Percentiles rank a stretch among this genome's conserved stretches.
Evolutionary conservation across 1,140 invertebrate species (phyloP).

Genomic region (Diorhabda elongata): DNA sequence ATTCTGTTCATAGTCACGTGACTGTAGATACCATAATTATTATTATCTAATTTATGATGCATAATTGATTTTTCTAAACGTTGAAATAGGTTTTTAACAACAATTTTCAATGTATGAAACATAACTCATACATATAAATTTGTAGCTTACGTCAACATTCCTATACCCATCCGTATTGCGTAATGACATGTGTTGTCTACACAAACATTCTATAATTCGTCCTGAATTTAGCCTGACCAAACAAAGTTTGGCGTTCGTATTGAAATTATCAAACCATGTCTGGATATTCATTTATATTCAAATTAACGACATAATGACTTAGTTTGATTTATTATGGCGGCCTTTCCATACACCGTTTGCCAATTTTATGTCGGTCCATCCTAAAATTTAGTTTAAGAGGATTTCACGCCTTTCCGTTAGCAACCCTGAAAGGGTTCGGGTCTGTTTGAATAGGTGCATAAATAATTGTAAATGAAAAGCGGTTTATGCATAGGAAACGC

Average conservation of each 20-base stretch:
- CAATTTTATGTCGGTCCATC: slow-evolving; percentile 1
- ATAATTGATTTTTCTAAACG: too few relatives aligned
- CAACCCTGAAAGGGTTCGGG: slow-evolving; percentile 1
- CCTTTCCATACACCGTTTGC: neutral
- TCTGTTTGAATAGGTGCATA: slow-evolving; percentile 2
- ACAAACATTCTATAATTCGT: too few relatives aligned
- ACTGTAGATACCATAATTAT: too few relatives aligned
- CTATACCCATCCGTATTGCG: too few relatives aligned
- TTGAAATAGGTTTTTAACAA: too few relatives aligned
- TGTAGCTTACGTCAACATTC: too few relatives aligned
- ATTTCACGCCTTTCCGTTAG: slow-evolving; percentile 1
- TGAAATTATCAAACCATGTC: neutral
- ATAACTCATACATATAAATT: too few relatives aligned
- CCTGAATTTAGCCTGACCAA: too few relatives aligned
- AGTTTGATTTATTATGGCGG: neutral
- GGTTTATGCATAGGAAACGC: neutral
- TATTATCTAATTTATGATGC: too few relatives aligned
- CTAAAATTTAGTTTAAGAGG: neutral
- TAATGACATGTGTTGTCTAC: too few relatives aligned
- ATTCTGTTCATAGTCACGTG: too few relatives aligned
- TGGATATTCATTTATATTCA: neutral
- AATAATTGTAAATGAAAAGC: slow-evolving; percentile 1
- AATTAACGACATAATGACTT: neutral
- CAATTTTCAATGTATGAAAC: too few relatives aligned
- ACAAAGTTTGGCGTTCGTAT: neutral